Evolutionary conservation across 2,797 vertebrate genomes (phyloP), one percentile per base, ranked within the genome.

Genomic region (Atherinosoma microstoma): DNA sequence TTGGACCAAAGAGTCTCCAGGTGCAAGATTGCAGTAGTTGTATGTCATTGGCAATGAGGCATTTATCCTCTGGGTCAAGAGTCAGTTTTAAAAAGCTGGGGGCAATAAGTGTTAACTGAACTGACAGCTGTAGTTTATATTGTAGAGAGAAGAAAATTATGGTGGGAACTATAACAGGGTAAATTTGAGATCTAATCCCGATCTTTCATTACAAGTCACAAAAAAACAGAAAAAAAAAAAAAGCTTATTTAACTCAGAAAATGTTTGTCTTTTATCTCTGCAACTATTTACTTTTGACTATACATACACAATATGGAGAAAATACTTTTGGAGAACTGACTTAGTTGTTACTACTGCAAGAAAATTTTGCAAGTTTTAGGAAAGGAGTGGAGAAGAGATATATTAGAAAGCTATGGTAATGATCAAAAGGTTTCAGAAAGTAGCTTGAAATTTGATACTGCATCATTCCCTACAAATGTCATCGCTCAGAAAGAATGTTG

Each of bases 1-100:
- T 87, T 82, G 64, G 72, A 49, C 79, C 75, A 78, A 71, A 86
- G 58, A 36, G 76, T 72, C 77, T 76, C 68, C 85, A 85, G 84
- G 80, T 83, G 86, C 68, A 64, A 86, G 91, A 93, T 90, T 91
- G 83, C 75, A 0, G 38, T 38, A 29, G 67, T 82, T 68, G n/a
- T 18, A 65, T 84, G 86, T 90, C 84, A 81, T 57, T 78, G 36
- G 78, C 70, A 80, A 79, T 68, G 42, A 81, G 67, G 72, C 83
- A 0, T 87, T 92, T 87, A 84, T 80, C 78, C 67, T 57, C 77
- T 32, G 56, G 86, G 87, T 89, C 83, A 85, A 57, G 66, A 86
- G 74, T 72, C 70, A 49, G 67, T 54, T 76, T 70, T 65, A 85
- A 82, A 76, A 87, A 87, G 69, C 68, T 59, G 72, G 32, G 29